Evolutionary conservation across 2,888 invertebrate species (phyloP).

Genomic region (Clivina fossor): DNA sequence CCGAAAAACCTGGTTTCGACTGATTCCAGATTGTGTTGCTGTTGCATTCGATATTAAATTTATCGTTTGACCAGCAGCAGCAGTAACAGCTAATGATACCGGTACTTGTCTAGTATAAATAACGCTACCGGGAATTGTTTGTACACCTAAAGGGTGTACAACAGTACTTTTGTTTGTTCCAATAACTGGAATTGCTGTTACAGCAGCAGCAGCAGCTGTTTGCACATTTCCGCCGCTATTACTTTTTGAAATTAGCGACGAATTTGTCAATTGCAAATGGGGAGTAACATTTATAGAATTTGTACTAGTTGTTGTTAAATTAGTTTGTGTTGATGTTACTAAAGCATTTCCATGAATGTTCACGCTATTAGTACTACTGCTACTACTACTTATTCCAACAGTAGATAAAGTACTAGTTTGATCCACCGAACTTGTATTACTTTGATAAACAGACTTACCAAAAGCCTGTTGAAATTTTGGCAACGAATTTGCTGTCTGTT

Average conservation of each 20-base stretch:
- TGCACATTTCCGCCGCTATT: neutral
- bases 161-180: slow-evolving; percentile 55
- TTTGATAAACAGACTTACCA: slow-evolving; percentile 68
- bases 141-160: slow-evolving; percentile 57
- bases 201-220: slow-evolving; percentile 35
- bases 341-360: slow-evolving; percentile 23
- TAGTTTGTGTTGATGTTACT: slow-evolving; percentile 18
- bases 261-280: slow-evolving; percentile 9
- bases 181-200: slow-evolving; percentile 39
- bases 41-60: slow-evolving; percentile 57
- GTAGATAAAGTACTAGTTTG: slow-evolving; percentile 20
- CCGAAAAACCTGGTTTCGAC: slow-evolving; percentile 52
- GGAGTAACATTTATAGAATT: slow-evolving; percentile 16
- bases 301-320: slow-evolving; percentile 4
- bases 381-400: slow-evolving; percentile 26
- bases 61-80: slow-evolving; percentile 60
- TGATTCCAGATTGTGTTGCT: slow-evolving; percentile 31
- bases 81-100: slow-evolving; percentile 57
- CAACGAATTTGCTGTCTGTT: slow-evolving; percentile 57
- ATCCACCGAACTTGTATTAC: slow-evolving; percentile 40
- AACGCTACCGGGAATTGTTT: slow-evolving; percentile 67
- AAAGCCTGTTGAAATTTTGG: slow-evolving; percentile 81
- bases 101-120: slow-evolving; percentile 74
- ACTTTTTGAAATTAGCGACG: slow-evolving; percentile 4
- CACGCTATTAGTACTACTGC: slow-evolving; percentile 44